phyloP scores from a whole-genome alignment of 2,797 vertebrate species.

The Eleutherodactylus coqui region DNA sequence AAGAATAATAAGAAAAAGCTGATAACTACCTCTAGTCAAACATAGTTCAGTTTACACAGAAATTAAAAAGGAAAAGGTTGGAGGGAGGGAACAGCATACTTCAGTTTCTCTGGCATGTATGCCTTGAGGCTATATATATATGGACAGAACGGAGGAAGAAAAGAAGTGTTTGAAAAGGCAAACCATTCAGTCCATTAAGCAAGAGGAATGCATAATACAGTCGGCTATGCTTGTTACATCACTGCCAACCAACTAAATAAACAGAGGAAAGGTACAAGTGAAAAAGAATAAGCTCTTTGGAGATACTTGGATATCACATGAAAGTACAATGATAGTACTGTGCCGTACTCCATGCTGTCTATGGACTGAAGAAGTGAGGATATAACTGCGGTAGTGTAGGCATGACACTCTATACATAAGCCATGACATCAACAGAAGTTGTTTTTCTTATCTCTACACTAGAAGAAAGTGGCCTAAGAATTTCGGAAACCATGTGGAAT shows the following conservation, averaged over 20 bases:
- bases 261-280: conserved; percentile 43
- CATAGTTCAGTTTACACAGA: conserved; percentile 64
- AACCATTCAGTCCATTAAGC: conserved; percentile 62
- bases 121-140: conserved; percentile 61
- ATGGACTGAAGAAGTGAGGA: not conserved
- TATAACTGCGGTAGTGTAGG: not conserved
- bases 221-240: conserved; percentile 56
- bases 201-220: conserved; percentile 57
- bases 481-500: too few relatives aligned
- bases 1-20: conserved; percentile 63
- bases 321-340: conserved; percentile 16
- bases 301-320: conserved; percentile 50
- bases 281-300: conserved; percentile 55
- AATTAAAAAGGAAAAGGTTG: conserved; percentile 54
- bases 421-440: not conserved
- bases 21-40: conserved; percentile 63
- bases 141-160: conserved; percentile 57
- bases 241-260: conserved; percentile 21
- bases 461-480: too few relatives aligned
- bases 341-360: not conserved
- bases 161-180: conserved; percentile 57
- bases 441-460: too few relatives aligned
- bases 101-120: conserved; percentile 58
- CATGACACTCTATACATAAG: not conserved
- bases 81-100: conserved; percentile 59